phyloP scores from a whole-genome alignment of 2,113 vertebrate genomes.

The Morphnarchus princeps region DNA sequence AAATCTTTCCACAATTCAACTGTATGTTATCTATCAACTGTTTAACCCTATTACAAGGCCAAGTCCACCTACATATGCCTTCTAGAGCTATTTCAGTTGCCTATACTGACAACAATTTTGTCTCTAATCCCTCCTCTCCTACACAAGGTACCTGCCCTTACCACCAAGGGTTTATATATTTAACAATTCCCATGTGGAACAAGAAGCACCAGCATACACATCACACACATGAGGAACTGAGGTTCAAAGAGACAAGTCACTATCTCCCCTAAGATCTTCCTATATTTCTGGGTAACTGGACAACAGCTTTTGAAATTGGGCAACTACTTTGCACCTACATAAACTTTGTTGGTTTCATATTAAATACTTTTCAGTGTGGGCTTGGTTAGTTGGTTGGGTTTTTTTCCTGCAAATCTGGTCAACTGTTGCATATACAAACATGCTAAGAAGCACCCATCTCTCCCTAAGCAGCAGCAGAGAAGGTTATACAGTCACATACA shows the following conservation, averaged over 20 bases:
- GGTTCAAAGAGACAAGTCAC: not conserved
- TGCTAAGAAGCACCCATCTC: not conserved
- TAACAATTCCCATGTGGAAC: not conserved
- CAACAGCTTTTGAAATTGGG: not conserved
- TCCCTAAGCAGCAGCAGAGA: not conserved
- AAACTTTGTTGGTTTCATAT: not conserved
- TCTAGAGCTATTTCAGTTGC: not conserved
- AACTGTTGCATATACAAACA: not conserved
- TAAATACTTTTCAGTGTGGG: not conserved
- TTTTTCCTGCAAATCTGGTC: not conserved
- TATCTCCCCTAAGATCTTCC: not conserved
- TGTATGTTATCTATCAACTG: not conserved
- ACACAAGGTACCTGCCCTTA: not conserved
- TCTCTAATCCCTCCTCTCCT: not conserved
- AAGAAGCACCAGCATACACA: not conserved
- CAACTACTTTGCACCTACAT: not conserved
- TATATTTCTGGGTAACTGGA: not conserved
- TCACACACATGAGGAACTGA: not conserved
- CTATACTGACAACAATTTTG: not conserved
- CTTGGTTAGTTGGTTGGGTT: not conserved
- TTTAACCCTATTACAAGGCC: not conserved
- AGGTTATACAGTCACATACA: not conserved
- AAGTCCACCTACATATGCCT: not conserved
- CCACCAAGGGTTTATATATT: not conserved
- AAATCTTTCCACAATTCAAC: not conserved